These are phyloP conservation scores for Phortica okadai DNA, from an alignment of 2,888 invertebrate genomes.

Conservation along the genomic window DNA sequence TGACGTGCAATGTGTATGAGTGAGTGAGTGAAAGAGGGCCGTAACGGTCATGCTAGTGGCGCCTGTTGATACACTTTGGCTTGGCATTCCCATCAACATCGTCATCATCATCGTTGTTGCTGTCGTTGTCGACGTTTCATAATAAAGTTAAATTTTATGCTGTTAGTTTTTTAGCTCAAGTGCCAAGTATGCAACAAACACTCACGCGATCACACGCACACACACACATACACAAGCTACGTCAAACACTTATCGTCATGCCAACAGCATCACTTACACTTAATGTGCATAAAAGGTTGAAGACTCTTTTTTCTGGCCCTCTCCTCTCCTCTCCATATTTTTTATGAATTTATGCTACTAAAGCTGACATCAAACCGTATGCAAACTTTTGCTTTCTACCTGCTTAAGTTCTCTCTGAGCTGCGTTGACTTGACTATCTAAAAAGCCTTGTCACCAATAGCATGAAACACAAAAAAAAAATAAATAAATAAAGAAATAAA, in stretches of 20 bases:
- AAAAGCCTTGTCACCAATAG: not conserved
- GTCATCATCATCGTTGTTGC: not conserved
- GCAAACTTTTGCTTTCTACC: not conserved
- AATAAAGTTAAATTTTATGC: slow-evolving; percentile 62
- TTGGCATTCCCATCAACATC: too few species aligned
- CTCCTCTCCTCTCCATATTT: not conserved
- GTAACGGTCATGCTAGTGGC: not conserved
- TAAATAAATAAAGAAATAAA: too few species aligned
- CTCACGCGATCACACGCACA: slow-evolving; percentile 3
- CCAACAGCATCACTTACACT: slow-evolving; percentile 9
- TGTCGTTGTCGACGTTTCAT: slow-evolving; percentile 10
- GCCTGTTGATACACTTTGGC: slow-evolving; percentile 10
- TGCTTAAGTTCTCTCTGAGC: not conserved
- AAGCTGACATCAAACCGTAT: slow-evolving; percentile 12
- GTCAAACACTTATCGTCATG: slow-evolving; percentile 1
- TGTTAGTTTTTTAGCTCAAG: slow-evolving; percentile 55
- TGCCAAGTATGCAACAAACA: slow-evolving; percentile 18
- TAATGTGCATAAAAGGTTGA: slow-evolving; percentile 27
- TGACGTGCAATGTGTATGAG: not conserved
- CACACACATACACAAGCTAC: not conserved
- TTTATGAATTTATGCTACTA: slow-evolving; percentile 13
- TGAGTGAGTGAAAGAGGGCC: not conserved
- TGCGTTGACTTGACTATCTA: not conserved
- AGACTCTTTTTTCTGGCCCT: not conserved
- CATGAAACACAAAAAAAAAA: too few species aligned